Conservation (phyloP, 2,888 invertebrate species). For the Willowsia nigromaculata region DNA sequence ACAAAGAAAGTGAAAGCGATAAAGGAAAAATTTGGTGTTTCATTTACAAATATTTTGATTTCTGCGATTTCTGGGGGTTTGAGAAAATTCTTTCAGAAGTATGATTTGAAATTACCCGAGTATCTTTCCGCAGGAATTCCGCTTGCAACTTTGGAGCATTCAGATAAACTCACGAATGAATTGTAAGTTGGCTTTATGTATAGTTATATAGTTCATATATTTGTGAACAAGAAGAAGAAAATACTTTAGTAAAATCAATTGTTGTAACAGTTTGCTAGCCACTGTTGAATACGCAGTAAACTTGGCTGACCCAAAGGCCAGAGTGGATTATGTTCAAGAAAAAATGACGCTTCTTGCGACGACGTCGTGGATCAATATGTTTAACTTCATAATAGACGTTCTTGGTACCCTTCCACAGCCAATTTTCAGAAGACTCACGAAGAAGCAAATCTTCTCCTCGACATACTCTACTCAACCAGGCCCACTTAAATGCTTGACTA, state of each 20-base stretch:
- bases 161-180: conserved; percentile 42
- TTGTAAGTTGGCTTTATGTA: too few species aligned
- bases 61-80: conserved; percentile 55
- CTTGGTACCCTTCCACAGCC: not conserved
- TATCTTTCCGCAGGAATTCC: conserved; percentile 46
- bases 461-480: conserved; percentile 66
- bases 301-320: conserved; percentile 9
- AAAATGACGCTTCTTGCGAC: not conserved
- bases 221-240: not conserved
- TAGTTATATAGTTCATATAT: too few species aligned
- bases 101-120: conserved; percentile 11
- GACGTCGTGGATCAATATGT: conserved; percentile 37
- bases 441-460: conserved; percentile 35
- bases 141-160: conserved; percentile 30
- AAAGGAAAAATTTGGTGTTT: conserved; percentile 11
- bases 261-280: conserved; percentile 26
- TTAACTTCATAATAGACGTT: conserved; percentile 8
- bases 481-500: conserved; percentile 5
- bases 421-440: not conserved
- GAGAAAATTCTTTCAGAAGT: conserved; percentile 25
- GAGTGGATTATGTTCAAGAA: conserved; percentile 27
- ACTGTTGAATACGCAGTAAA: conserved; percentile 16
- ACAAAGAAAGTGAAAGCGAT: conserved; percentile 6
- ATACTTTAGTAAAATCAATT: not conserved
- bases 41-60: conserved; percentile 41